Base-by-base conservation (phyloP, 2,888 invertebrate species). In the Ligdia adustata region DNA sequence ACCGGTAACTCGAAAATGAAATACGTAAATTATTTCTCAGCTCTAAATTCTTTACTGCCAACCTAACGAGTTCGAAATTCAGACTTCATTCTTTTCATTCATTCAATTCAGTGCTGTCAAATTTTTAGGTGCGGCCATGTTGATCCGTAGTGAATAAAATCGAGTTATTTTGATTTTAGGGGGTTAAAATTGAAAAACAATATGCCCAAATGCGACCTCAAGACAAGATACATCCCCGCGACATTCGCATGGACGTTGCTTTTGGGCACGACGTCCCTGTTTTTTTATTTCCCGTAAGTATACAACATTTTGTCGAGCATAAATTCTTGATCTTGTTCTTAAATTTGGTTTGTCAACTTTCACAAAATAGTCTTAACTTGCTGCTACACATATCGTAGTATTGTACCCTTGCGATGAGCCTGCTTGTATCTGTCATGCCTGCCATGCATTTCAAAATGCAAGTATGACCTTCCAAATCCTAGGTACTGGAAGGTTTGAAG, bases 201-300 rank as follows among this genome's bases (percentile, higher is more conserved):
- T 89, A 97, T 97, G 97, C 96, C 97, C 94, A 97, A 95, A 95
- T 98, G 98, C 93, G 97, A 97, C 93, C 94, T 96, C 88, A 96
- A 97, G 91, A 97, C 97, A 90, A 96, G 97, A 93, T 97, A 97
- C 92, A 94, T 98, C 93, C 99, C 99, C 90, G 99, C 99, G 90
- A 96, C 97, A 80, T 97, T 98, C 93, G 99, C 99, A 83, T 99
- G 99, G 99, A 95, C 96, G 69, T 92, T 99, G 79, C 93, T 99
- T 71, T 92, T 99, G 84, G 95, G 95, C 81, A 96, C 98, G 70
- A 98, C 98, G 69, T 95, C 95, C 79, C 93, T 97, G 75, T 99
- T 98, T 93, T 99, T 98, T 93, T 96, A 96, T 91, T 98, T 96
- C 91, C 98, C 98, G 98, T 99, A 93, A 98, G 98, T 97, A 90